A percentile compares a stretch with the other conserved stretches of the same genome.
phyloP scores from a whole-genome alignment of 2,888 invertebrate genomes.

The Iselma pallidipennis region DNA sequence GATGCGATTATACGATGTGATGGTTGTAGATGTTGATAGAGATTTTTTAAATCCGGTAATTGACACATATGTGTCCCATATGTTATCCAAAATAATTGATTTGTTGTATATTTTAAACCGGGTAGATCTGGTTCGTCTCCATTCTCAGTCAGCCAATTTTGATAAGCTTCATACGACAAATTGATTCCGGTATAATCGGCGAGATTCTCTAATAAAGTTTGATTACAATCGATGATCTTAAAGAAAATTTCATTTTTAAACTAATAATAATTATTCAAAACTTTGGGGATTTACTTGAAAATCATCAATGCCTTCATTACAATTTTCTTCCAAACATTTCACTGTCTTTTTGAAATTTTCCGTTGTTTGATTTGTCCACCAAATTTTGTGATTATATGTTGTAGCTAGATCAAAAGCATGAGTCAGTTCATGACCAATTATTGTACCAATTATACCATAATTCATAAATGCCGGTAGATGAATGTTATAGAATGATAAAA shows the following conservation, averaged over 20 bases:
- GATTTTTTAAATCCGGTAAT: not conserved
- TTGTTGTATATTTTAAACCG: slow-evolving; percentile 68
- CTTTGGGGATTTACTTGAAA: not conserved
- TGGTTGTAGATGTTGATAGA: slow-evolving; percentile 12
- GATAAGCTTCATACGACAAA: slow-evolving; percentile 80
- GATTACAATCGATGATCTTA: not conserved
- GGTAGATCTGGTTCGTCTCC: slow-evolving; percentile 68
- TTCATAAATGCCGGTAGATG: slow-evolving; percentile 85
- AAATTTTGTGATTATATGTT: slow-evolving; percentile 5
- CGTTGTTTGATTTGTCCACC: slow-evolving; percentile 11
- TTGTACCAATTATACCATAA: slow-evolving; percentile 81
- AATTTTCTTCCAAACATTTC: slow-evolving; percentile 7
- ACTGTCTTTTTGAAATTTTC: slow-evolving; percentile 9
- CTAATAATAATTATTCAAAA: not conserved
- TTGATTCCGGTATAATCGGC: slow-evolving; percentile 89
- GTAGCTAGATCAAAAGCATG: slow-evolving; percentile 70
- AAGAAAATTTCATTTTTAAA: no score
- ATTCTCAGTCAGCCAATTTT: slow-evolving; percentile 69
- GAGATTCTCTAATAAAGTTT: slow-evolving; percentile 68
- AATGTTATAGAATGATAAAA: slow-evolving; percentile 84
- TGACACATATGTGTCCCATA: slow-evolving; percentile 21
- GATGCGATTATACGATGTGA: slow-evolving; percentile 19
- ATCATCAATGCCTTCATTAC: slow-evolving; percentile 6
- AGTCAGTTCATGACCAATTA: slow-evolving; percentile 85
- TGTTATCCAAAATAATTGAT: slow-evolving; percentile 56